A percentile compares a stretch with the other conserved stretches of the same genome.
These are phyloP conservation scores for Montifringilla adamsi DNA, from an alignment of 2,113 vertebrate species.

Conservation along the genomic window DNA sequence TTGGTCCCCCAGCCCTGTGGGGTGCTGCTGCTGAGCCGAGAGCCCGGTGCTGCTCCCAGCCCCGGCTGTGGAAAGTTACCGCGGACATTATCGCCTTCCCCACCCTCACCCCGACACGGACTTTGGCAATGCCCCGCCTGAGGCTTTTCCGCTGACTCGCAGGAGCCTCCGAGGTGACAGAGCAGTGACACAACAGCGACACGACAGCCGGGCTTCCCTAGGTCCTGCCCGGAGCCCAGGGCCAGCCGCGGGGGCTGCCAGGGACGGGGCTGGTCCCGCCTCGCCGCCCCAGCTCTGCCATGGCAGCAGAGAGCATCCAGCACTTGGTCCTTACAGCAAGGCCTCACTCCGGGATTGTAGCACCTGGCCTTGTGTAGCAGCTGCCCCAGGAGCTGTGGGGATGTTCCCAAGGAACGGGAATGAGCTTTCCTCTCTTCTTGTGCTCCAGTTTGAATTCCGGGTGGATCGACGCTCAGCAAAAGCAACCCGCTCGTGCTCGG, in stretches of 20 bases:
- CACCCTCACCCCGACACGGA: accelerated
- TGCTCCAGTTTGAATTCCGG: neutral
- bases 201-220: accelerated
- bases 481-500: accelerated
- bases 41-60: neutral
- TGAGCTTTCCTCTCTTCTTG: accelerated
- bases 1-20: accelerated
- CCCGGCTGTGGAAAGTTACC: neutral
- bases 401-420: neutral
- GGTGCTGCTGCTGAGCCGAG: neutral
- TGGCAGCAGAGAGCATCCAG: accelerated
- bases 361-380: neutral
- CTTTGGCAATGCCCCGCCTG: accelerated
- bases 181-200: neutral
- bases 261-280: neutral
- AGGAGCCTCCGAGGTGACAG: neutral
- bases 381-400: accelerated
- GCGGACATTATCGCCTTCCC: neutral
- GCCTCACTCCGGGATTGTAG: accelerated
- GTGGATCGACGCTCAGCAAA: accelerated
- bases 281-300: accelerated
- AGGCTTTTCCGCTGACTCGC: neutral
- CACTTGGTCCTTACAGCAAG: accelerated
- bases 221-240: accelerated
- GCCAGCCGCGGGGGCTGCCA: accelerated